Conservation (phyloP, 1,140 invertebrate genomes). For the Drosophila ambigua region DNA sequence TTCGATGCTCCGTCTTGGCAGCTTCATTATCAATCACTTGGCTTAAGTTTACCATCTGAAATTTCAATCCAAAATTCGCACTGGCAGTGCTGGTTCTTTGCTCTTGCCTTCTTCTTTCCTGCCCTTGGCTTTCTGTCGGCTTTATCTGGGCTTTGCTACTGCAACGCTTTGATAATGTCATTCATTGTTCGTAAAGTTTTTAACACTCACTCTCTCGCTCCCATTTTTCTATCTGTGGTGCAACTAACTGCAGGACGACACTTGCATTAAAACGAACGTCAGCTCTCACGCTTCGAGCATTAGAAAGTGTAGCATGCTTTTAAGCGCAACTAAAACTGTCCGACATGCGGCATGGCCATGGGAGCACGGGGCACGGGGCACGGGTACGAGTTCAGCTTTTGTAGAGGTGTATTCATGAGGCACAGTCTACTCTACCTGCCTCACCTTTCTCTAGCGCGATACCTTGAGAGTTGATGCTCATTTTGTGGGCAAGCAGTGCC, state of each 20-base stretch:
- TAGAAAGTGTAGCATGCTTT: constrained; percentile 74
- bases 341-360: constrained; percentile 21
- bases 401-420: neutral
- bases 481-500: constrained; percentile 47
- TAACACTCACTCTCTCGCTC: constrained; percentile 24
- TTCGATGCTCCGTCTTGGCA: too few species aligned
- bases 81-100: too few species aligned
- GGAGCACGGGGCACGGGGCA: neutral
- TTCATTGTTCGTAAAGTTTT: constrained; percentile 70
- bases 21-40: too few species aligned
- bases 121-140: too few species aligned
- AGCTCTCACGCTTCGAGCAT: constrained; percentile 7
- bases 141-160: neutral
- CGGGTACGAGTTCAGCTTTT: constrained; percentile 21
- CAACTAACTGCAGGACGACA: constrained; percentile 58
- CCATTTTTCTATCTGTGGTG: constrained; percentile 8
- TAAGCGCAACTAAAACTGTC: constrained; percentile 76
- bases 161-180: constrained; percentile 70
- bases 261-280: constrained; percentile 79
- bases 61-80: too few species aligned
- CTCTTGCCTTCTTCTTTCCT: too few species aligned
- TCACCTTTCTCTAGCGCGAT: too few species aligned
- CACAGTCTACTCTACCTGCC: neutral
- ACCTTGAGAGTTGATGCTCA: constrained; percentile 60
- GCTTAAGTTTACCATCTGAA: too few species aligned